A percentile compares a stretch with the other conserved stretches of the same genome.
Evolutionary conservation across 2,113 vertebrate species (phyloP).

Genomic region (Hylia prasina): DNA sequence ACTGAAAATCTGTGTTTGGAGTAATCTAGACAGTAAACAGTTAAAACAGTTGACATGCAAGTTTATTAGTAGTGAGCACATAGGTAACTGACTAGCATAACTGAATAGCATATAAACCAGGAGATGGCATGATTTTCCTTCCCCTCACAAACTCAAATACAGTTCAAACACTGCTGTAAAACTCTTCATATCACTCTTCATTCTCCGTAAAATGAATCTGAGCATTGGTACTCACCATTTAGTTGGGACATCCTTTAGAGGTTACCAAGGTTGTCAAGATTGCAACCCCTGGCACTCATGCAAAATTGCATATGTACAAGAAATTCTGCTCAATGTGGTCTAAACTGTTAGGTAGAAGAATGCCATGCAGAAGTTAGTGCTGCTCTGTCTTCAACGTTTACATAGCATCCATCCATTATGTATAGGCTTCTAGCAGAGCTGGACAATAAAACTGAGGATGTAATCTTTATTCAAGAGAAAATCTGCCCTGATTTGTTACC

Average conservation of each 20-base stretch:
- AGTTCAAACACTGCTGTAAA: background rate
- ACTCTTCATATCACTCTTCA: background rate
- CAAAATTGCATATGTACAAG: background rate
- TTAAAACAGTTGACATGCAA: background rate
- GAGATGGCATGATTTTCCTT: background rate
- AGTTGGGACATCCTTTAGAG: background rate
- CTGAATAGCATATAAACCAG: background rate
- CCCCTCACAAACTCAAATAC: background rate
- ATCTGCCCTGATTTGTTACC: background rate
- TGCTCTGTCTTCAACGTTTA: background rate
- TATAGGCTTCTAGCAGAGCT: background rate
- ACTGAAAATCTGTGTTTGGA: background rate
- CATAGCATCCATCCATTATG: background rate
- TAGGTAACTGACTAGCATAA: background rate
- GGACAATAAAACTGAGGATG: background rate
- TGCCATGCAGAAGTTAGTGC: background rate
- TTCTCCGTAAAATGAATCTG: background rate
- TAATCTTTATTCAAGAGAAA: background rate
- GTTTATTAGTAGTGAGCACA: background rate
- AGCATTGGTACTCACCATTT: background rate
- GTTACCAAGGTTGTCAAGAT: background rate
- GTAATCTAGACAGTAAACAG: background rate
- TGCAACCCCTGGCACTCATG: background rate
- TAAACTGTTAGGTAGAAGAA: background rate
- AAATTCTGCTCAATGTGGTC: background rate